Base-by-base conservation (phyloP, 2,113 vertebrate species). In the Abramis brama region DNA sequence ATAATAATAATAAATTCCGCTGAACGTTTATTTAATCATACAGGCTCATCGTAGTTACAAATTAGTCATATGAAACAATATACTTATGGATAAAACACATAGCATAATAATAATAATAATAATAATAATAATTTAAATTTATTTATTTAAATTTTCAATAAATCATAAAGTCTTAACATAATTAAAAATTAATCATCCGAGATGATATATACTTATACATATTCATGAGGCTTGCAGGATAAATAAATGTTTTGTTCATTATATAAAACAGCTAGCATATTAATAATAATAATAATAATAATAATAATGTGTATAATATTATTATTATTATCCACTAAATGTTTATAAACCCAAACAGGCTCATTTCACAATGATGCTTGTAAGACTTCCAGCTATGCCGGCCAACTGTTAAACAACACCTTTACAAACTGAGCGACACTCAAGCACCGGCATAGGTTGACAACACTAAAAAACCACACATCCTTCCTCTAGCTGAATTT, bases 401-500 rank as follows among this genome's bases (percentile, higher is more conserved):
- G 5, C 62, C 45, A 82, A 82, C 25, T 30, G 43, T 68, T 82
- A 52, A 66, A 70, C 45, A 70, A 68, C 52, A n/a, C 52, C 45
- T 70, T 47, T 30, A 36, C 64, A 82, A 70, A 82, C 45, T 7
- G 79, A 68, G 25, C 17, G 27, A 33, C 23, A 68, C 19, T 70
- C 17, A 19, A 82, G 25, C 62, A 33, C 43, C 17, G 43, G 60
- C 39, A 27, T 60, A 15, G 11, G 79, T 68, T 33, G 62, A 68
- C 79, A 66, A 17, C 59, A 66, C 6, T 19, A 2, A 47, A 81
- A 30, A 82, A 52, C 79, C 17, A 55, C 80, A 82, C 47, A 36
- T 82, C 80, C 62, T 82, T 82, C 62, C 62, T 70, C 62, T n/a
- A 68, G 45, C 79, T 64, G 59, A 45, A 66, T 27, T 66, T 43